phyloP scores from a whole-genome alignment of 2,888 invertebrate species.

The Incurvaria masculella region DNA sequence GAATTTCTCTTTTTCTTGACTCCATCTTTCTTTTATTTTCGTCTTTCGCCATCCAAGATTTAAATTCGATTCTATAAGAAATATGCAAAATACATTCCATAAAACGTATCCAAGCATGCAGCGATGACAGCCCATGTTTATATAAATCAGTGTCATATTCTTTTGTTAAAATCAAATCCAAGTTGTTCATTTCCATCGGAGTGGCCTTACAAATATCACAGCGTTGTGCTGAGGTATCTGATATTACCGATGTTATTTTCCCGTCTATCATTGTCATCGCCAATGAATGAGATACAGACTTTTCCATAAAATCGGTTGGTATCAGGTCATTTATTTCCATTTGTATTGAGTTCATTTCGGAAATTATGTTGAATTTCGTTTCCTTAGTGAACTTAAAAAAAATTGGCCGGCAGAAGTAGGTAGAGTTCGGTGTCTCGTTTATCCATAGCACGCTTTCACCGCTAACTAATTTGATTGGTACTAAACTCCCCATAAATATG shows the following conservation, averaged over 20 bases:
- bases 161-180: conserved; percentile 10
- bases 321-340: neutral
- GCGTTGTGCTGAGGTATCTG: neutral
- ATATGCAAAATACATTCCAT: conserved; percentile 17
- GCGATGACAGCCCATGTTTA: conserved; percentile 13
- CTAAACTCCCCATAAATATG: neutral
- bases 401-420: neutral
- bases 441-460: neutral
- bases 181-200: conserved; percentile 14
- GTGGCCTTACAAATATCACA: conserved; percentile 13
- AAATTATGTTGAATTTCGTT: neutral
- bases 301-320: neutral
- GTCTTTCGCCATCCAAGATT: conserved; percentile 9
- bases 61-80: conserved; percentile 1
- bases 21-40: neutral
- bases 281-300: neutral
- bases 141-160: conserved; percentile 10
- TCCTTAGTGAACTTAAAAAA: neutral
- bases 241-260: neutral
- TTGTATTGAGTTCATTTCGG: neutral
- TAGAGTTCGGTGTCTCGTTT: neutral
- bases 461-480: neutral
- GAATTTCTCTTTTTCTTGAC: conserved; percentile 8
- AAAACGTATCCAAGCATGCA: conserved; percentile 17
- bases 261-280: neutral